Percentiles rank a stretch among this genome's conserved stretches.
phyloP scores from a whole-genome alignment of 35 echinoderm and acorn worm genomes.

The Strongylocentrotus purpuratus region DNA sequence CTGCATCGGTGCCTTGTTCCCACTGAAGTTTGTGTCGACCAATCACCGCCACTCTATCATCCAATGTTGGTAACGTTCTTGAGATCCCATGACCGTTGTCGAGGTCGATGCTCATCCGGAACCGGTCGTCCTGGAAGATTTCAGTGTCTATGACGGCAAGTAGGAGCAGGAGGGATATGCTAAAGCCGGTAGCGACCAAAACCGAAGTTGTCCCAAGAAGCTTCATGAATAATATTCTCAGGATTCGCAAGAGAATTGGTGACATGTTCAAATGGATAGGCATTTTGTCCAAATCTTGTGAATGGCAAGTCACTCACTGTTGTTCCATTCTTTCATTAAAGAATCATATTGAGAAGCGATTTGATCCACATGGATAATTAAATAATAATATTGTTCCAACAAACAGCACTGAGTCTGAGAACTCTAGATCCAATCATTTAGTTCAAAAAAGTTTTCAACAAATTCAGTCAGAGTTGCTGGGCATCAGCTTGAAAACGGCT shows the following conservation, averaged over 20 bases:
- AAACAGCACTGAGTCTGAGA: too few relatives aligned
- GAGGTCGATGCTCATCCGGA: background rate
- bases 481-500: too few relatives aligned
- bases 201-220: slow-evolving; percentile 13
- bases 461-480: too few relatives aligned
- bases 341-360: too few relatives aligned
- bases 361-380: too few relatives aligned
- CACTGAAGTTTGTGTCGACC: background rate
- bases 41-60: background rate
- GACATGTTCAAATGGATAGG: slow-evolving; percentile 40
- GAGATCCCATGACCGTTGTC: background rate
- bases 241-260: background rate
- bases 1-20: background rate
- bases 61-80: slow-evolving; percentile 14
- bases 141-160: slow-evolving; percentile 12
- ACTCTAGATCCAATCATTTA: too few relatives aligned
- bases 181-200: slow-evolving; percentile 10
- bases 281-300: slow-evolving; percentile 14
- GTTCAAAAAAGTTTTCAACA: too few relatives aligned
- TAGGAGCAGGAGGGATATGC: slow-evolving; percentile 8
- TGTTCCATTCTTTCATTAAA: too few relatives aligned
- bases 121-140: background rate
- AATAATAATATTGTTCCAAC: too few relatives aligned
- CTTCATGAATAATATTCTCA: slow-evolving; percentile 46
- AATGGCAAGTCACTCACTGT: background rate